Conservation (phyloP, 2,113 vertebrate genomes). For the Lucifuga dentata region DNA sequence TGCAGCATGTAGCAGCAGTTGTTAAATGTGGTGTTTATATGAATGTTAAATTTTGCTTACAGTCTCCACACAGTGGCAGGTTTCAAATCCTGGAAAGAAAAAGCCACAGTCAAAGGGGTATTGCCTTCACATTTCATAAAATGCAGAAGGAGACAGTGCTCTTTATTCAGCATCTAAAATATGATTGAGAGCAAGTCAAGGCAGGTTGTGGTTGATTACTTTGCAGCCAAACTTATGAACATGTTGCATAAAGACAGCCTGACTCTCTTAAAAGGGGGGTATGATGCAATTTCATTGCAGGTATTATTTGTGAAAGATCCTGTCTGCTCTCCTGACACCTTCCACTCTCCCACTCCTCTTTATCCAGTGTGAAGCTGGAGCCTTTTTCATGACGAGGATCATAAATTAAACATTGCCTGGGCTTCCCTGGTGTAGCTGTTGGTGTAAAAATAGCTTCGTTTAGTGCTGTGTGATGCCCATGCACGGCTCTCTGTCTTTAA, state of each 20-base stretch:
- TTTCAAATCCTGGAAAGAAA: constrained; percentile 10
- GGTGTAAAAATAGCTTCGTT: constrained; percentile 74
- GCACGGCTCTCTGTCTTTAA: constrained; percentile 69
- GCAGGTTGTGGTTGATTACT: constrained; percentile 17
- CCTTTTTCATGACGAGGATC: constrained; percentile 62
- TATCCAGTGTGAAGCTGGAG: constrained; percentile 46
- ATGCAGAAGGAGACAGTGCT: constrained; percentile 1
- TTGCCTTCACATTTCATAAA: neutral
- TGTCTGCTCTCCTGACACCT: constrained; percentile 33
- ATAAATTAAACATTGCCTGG: constrained; percentile 81
- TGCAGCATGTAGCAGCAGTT: neutral
- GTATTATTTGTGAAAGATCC: constrained; percentile 41
- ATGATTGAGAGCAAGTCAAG: neutral
- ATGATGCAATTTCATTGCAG: constrained; percentile 18
- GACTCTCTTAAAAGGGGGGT: neutral
- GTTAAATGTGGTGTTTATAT: constrained; percentile 15
- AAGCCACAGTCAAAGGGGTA: neutral
- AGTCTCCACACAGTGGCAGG: constrained; percentile 6
- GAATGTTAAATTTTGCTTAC: constrained; percentile 22
- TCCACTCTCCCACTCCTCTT: constrained; percentile 37
- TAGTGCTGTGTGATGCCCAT: constrained; percentile 55
- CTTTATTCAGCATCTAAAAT: neutral
- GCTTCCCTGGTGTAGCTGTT: constrained; percentile 65
- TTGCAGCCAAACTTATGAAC: constrained; percentile 5
- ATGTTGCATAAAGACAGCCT: neutral